Percentiles rank a stretch among this genome's conserved stretches.
phyloP scores from a whole-genome alignment of 2,797 vertebrate species.

The Tapera naevia region DNA sequence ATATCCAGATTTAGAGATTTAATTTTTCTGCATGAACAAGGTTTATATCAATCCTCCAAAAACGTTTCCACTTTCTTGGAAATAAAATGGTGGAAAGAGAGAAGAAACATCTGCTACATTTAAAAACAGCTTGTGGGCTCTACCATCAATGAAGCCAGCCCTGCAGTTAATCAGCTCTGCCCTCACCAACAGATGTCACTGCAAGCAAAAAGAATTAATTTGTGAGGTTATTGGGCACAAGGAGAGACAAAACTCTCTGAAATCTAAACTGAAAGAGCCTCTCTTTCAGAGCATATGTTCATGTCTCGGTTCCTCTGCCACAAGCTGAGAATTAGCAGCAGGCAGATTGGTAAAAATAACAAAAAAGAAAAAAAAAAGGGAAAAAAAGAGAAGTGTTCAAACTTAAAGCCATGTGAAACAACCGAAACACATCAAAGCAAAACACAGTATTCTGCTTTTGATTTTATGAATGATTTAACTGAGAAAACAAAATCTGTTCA shows the following conservation, averaged over 20 bases:
- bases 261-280: constrained; percentile 4
- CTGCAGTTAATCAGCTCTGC: not conserved
- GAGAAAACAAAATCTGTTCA: constrained; percentile 13
- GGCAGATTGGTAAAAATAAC: constrained; percentile 45
- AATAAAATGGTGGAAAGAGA: not conserved
- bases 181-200: constrained; percentile 60
- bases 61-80: not conserved
- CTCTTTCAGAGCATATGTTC: constrained; percentile 1
- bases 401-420: constrained; percentile 9
- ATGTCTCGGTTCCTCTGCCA: constrained; percentile 9
- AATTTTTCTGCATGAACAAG: not conserved
- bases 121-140: not conserved
- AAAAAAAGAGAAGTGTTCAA: not conserved
- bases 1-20: not conserved
- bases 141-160: not conserved
- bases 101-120: not conserved
- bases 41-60: not conserved
- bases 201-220: constrained; percentile 53
- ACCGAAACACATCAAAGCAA: constrained; percentile 17
- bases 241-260: not conserved
- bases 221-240: not conserved
- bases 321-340: constrained; percentile 60
- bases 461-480: constrained; percentile 57
- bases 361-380: not conserved
- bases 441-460: not conserved